Base-by-base conservation (phyloP, 2,888 invertebrate species). In the Trachelus troglodyta region DNA sequence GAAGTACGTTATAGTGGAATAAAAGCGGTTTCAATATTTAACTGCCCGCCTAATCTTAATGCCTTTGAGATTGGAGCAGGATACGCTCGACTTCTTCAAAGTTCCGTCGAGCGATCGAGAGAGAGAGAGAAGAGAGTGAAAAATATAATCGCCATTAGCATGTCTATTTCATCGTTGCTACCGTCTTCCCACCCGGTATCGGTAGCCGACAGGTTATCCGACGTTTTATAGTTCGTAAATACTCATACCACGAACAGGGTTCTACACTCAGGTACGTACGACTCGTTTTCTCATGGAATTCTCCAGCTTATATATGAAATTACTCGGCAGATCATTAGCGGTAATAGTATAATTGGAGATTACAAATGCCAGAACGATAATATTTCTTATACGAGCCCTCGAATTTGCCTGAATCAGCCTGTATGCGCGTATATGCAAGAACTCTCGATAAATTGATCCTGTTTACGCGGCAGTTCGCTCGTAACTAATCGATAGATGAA, bases 1-100 rank as follows among this genome's bases (percentile, higher is more conserved):
- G 85, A 89, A 87, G 86, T 87, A 88, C 85, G 89, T 87, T 86
- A 89, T 88, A 89, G 89, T 84, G 85, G 88, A 91, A 90, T 90
- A 91, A 91, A 91, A 87, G 82, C 88, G 88, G 90, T 91, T 90
- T 90, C 89, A 90, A 89, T 90, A 91, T 89, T 90, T 88, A 87
- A 77, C 71, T 71, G 71, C 71, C 71, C 12, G 71, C 33, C 71
- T 71, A 33, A 71, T 71, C 71, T 71, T 71, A 71, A 71, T 71
- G 71, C 71, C 71, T 71, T 69, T 56, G 31, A 71, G 71, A 71
- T 71, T 71, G 71, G 30, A 33, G n/a, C 12, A n/a, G 71, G 33
- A 33, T 71, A 71, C 30, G 71, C 71, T 71, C 12, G 31, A 31
- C 15, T 71, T 71, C 71, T 31, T 31, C 71, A 31, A 71, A 71